Percentiles rank a stretch among this genome's conserved stretches.
phyloP scores from a whole-genome alignment of 2,113 vertebrate species.

The Columba janthina region DNA sequence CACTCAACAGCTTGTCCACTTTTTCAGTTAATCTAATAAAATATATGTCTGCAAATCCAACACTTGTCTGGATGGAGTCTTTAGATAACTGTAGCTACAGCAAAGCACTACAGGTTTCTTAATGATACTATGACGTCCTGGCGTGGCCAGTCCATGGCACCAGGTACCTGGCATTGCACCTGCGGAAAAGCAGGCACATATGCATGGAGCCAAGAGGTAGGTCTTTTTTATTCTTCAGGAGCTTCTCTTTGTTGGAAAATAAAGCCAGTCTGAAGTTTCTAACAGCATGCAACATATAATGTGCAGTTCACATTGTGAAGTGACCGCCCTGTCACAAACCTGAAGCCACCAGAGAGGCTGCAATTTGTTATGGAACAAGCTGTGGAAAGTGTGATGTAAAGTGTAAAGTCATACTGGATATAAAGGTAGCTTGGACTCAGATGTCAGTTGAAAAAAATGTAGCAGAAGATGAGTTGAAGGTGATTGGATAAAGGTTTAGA shows the following conservation, averaged over 20 bases:
- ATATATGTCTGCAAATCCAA: neutral
- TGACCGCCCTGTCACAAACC: neutral
- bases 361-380: neutral
- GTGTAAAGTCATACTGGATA: neutral
- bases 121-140: neutral
- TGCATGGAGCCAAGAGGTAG: neutral
- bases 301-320: neutral
- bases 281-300: neutral
- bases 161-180: neutral
- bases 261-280: neutral
- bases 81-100: neutral
- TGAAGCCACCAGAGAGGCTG: neutral
- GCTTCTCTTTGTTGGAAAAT: neutral
- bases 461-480: fast-evolving
- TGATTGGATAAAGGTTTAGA: neutral
- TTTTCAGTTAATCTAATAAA: neutral
- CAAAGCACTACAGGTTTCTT: neutral
- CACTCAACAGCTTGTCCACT: neutral
- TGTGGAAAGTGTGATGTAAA: neutral
- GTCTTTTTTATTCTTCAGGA: neutral
- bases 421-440: neutral
- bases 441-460: neutral
- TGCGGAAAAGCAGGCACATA: neutral
- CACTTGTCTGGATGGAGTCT: neutral
- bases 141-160: neutral